These are phyloP conservation scores for Amblyornis subalaris DNA, from an alignment of 2,113 vertebrate species.

Conservation along the genomic window DNA sequence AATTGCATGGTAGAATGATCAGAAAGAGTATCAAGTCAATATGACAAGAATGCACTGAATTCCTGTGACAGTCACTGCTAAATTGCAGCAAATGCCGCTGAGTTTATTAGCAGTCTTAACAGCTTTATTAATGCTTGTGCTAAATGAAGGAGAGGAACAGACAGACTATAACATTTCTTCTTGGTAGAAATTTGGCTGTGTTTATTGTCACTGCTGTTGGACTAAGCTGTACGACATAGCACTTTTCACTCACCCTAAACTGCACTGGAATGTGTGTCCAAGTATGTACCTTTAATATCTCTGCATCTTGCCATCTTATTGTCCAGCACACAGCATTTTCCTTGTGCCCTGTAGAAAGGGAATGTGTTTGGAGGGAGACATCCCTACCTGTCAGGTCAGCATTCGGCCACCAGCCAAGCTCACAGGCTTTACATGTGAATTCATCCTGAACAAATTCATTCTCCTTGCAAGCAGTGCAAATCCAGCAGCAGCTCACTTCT, in stretches of 20 bases:
- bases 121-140: not conserved
- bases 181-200: not conserved
- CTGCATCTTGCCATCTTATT: not conserved
- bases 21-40: not conserved
- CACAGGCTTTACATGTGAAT: conserved; percentile 97
- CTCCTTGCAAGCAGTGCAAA: conserved; percentile 97
- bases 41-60: not conserved
- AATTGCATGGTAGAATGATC: not conserved
- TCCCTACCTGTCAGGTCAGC: conserved; percentile 84
- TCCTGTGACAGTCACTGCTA: not conserved
- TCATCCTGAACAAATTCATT: conserved; percentile 95
- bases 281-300: not conserved
- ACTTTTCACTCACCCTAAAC: not conserved
- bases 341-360: not conserved
- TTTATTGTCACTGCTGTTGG: not conserved
- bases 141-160: not conserved
- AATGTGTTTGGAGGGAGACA: not conserved
- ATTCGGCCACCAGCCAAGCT: conserved; percentile 95
- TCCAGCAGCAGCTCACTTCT: conserved; percentile 99
- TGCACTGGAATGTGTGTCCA: not conserved
- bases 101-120: not conserved
- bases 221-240: not conserved
- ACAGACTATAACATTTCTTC: not conserved
- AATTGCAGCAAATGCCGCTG: not conserved
- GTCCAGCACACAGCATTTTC: not conserved